These are phyloP conservation scores for Biston stratarius DNA, from an alignment of 2,888 invertebrate genomes.

Conservation along the genomic window DNA sequence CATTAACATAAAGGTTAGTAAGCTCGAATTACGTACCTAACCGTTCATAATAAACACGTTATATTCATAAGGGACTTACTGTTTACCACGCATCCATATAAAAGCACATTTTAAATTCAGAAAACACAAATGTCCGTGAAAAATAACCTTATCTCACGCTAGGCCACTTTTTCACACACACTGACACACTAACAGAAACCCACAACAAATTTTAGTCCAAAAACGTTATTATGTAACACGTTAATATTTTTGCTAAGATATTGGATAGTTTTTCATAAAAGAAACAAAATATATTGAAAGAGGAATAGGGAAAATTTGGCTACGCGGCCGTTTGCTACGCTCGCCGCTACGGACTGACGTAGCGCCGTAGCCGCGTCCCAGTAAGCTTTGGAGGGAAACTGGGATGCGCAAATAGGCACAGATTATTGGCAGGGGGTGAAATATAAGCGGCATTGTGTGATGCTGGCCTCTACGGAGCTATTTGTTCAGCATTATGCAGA, in stretches of 20 bases:
- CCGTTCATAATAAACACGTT: conserved; percentile 5
- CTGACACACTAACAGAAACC: conserved; percentile 16
- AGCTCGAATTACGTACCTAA: neutral
- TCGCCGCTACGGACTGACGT: conserved; percentile 72
- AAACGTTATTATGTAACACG: conserved; percentile 6
- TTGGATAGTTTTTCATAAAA: conserved; percentile 62
- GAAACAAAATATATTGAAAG: conserved; percentile 56
- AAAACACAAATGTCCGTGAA: conserved; percentile 49
- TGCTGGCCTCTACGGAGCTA: conserved; percentile 28
- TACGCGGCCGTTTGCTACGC: conserved; percentile 57
- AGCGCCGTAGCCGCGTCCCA: conserved; percentile 48
- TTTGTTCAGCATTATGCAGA: conserved; percentile 9
- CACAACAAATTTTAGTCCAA: conserved; percentile 26
- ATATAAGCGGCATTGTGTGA: conserved; percentile 29
- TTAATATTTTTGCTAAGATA: conserved; percentile 25
- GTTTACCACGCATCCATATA: conserved; percentile 36
- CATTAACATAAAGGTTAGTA: neutral
- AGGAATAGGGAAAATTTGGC: conserved; percentile 49
- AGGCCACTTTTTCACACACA: conserved; percentile 37
- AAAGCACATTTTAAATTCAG: conserved; percentile 45
- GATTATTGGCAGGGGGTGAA: conserved; percentile 29
- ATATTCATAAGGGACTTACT: conserved; percentile 47
- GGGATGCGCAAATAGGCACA: conserved; percentile 56
- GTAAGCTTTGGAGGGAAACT: conserved; percentile 53
- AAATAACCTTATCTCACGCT: conserved; percentile 52